Evolutionary conservation across 2,888 invertebrate genomes (phyloP), one percentile per base, ranked within the genome.

Genomic region (Chirona hameri): DNA sequence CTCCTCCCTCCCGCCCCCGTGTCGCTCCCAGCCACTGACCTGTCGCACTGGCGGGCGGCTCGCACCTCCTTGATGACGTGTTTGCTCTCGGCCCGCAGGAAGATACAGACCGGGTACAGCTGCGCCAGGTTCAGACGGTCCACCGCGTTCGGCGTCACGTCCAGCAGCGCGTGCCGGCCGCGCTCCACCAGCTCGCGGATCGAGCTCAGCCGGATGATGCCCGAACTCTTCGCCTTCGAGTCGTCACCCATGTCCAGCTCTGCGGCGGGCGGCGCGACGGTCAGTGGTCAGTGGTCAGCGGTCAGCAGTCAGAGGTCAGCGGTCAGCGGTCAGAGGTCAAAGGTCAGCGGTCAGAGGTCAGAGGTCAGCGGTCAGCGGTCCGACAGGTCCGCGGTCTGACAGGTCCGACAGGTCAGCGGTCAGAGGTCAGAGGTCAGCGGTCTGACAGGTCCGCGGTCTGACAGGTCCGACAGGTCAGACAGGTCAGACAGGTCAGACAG

Each of bases 121-220:
- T 98, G 98, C 57, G 98, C 98, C 88, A 98, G 97, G 90, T 98
- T 98, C 27, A 99, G 91, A 82, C 98, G 91, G 89, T 99, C 99
- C 14, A 99, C 98, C 0, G 98, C 98, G 87, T 96, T 97, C 0
- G 98, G 98, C 0, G 98, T 98, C 82, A 99, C 97, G 88, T 99
- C 99, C 82, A 99, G 89, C 14, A 99, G 90, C 0, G 97, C 97
- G 88, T 99, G 99, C 87, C 97, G 97, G 83, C 96, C 96, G 84
- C 95, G 91, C 87, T 96, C 95, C 92, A 97, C 96, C 57, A 98
- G 94, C 84, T 95, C 95, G 84, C 97, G 91, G 86, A 99, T 98
- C 86, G 97, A 96, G 85, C 97, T 96, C 31, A 99, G 90, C 0
- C 97, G 92, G 83, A 99, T 97, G 84, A 96, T 96, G 85, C 95